Evolutionary conservation across 2,113 vertebrate species (phyloP).

Genomic region (Strix uralensis): DNA sequence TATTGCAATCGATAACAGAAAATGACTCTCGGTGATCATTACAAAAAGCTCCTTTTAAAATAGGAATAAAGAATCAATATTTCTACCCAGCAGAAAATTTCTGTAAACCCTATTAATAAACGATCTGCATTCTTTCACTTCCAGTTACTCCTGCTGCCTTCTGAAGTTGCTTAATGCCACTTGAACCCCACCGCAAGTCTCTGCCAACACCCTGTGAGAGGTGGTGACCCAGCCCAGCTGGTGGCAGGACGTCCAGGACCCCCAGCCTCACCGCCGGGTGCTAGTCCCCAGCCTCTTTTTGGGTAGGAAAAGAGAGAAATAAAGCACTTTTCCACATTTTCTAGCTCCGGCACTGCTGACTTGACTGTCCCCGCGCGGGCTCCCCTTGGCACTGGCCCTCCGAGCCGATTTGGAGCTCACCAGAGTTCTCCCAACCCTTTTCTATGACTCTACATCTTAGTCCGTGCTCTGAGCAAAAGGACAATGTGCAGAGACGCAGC

Average conservation of each 20-base stretch:
- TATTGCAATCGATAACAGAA: background rate
- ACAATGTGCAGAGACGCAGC: rapidly evolving
- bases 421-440: background rate
- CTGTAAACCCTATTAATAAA: constrained; percentile 19
- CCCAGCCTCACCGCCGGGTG: rapidly evolving
- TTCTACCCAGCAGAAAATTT: constrained; percentile 29
- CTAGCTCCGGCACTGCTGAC: background rate
- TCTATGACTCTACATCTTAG: rapidly evolving
- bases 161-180: background rate
- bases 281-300: background rate
- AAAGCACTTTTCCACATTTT: background rate
- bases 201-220: rapidly evolving
- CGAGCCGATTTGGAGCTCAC: background rate
- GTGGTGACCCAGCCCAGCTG: background rate
- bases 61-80: constrained; percentile 43
- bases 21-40: constrained; percentile 15
- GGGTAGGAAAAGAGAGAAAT: background rate
- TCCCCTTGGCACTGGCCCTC: background rate
- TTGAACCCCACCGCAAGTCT: rapidly evolving
- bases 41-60: constrained; percentile 54
- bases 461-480: background rate
- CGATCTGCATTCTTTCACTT: constrained; percentile 19
- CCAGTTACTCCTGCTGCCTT: background rate
- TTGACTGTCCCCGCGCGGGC: rapidly evolving
- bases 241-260: background rate